Evolutionary conservation across 2,888 invertebrate species (phyloP), one percentile per base, ranked within the genome.

Genomic region (Apoda limacodes): DNA sequence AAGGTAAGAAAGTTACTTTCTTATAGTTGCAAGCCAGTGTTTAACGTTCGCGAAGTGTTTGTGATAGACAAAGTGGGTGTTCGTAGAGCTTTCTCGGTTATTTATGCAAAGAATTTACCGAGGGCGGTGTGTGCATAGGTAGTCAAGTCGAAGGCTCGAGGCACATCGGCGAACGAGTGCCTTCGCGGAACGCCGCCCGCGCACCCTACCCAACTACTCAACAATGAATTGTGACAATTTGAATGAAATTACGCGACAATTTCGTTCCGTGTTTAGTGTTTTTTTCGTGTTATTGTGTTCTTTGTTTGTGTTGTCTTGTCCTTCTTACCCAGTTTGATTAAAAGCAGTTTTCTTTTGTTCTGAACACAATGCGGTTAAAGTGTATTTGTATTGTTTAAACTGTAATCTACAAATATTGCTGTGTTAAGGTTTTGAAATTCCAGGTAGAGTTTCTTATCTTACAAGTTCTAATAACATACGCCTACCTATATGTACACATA

Each of bases 21-120:
- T 37, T 48, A 61, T 17, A 57, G 55, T 67, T 62, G 49, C 65
- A 49, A 45, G 47, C 40, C 32, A 46, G 49, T 60, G 56, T 17
- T 17, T 17, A 17, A 5, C n/a, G n/a, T n/a, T 49, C 46, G 57
- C 48, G 59, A 58, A 70, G 72, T 74, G 72, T 56, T 56, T 60
- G 60, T 51, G 17, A 43, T 49, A 49, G 42, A 44, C 50, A 52
- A 51, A 31, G 37, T 34, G 42, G 46, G 38, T 52, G 56, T 52
- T 56, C 60, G 60, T 53, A 49, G 45, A 72, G 76, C 74, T 76
- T 76, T 78, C 76, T 66, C 68, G 60, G 55, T 69, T 78, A 74
- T 75, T 70, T 69, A 80, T 75, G 71, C 78, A 74, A 75, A 69
- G 74, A 75, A 78, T 78, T 75, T 63, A 70, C 63, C 53, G 71